Conservation (phyloP, 2,888 invertebrate species). For the Petrolisthes manimaculis region DNA sequence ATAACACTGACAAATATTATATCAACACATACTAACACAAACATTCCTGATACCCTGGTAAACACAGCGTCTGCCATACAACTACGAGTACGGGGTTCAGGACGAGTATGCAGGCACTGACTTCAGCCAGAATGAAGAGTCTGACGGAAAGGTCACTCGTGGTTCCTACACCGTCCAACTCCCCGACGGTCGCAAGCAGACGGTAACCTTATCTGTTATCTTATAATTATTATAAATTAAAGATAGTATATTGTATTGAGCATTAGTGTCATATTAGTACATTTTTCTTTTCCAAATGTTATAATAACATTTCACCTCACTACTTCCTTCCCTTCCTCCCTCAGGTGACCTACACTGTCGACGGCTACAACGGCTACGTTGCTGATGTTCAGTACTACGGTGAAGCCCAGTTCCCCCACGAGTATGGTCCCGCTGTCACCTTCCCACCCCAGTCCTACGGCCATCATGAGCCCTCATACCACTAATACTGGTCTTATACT, state of each 20-base stretch:
- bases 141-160: slow-evolving; percentile 30
- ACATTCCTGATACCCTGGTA: no score
- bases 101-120: slow-evolving; percentile 38
- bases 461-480: neutral
- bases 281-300: no score
- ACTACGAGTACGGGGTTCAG: slow-evolving; percentile 37
- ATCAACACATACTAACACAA: no score
- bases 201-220: slow-evolving; percentile 15
- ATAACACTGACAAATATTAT: no score
- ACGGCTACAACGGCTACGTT: no score
- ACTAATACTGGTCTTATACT: neutral
- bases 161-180: slow-evolving; percentile 52
- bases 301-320: no score
- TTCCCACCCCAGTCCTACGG: neutral
- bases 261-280: no score
- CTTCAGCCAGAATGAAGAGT: slow-evolving; percentile 42
- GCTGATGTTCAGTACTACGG: no score
- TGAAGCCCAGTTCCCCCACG: neutral
- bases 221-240: no score
- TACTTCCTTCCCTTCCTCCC: no score
- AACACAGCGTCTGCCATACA: slow-evolving; percentile 32
- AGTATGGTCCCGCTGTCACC: neutral
- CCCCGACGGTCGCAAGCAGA: slow-evolving; percentile 51
- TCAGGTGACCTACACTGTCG: no score
- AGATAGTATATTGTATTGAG: no score